Percentiles rank a stretch among this genome's conserved stretches.
These are phyloP conservation scores for Ennomos quercinarius DNA, from an alignment of 2,888 invertebrate genomes.

Conservation along the genomic window DNA sequence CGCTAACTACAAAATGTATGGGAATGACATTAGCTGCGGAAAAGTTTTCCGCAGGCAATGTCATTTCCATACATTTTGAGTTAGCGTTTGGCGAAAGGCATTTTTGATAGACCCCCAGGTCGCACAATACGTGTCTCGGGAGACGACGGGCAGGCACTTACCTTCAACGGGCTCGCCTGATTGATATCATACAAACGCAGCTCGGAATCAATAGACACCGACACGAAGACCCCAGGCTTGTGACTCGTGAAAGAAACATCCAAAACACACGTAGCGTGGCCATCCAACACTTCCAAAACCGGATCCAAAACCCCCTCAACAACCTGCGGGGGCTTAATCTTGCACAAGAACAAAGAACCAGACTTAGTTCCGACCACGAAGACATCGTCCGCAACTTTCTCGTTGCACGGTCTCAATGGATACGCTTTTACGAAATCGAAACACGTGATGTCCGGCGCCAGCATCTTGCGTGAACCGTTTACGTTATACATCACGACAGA, in stretches of 20 bases:
- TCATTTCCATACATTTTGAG: too few relatives aligned
- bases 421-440: constrained; percentile 69
- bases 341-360: constrained; percentile 64
- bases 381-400: constrained; percentile 59
- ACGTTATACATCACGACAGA: constrained; percentile 60
- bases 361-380: constrained; percentile 70
- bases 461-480: constrained; percentile 57
- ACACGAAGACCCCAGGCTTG: constrained; percentile 64
- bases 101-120: too few relatives aligned
- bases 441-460: constrained; percentile 63
- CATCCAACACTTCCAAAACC: constrained; percentile 59
- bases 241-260: constrained; percentile 65
- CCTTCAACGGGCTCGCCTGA: constrained; percentile 67
- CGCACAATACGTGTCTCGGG: too few relatives aligned
- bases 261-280: constrained; percentile 63
- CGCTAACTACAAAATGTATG: too few relatives aligned
- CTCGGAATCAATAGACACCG: constrained; percentile 72
- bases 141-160: constrained; percentile 32
- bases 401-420: constrained; percentile 59
- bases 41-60: too few relatives aligned
- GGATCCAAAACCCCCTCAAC: constrained; percentile 60
- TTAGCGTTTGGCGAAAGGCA: too few relatives aligned
- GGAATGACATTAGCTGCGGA: too few relatives aligned
- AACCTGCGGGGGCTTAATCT: constrained; percentile 47
- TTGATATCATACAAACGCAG: constrained; percentile 67